Percentiles rank a stretch among this genome's conserved stretches.
phyloP scores from a whole-genome alignment of 2,888 invertebrate genomes.

The Sturmia bella region DNA sequence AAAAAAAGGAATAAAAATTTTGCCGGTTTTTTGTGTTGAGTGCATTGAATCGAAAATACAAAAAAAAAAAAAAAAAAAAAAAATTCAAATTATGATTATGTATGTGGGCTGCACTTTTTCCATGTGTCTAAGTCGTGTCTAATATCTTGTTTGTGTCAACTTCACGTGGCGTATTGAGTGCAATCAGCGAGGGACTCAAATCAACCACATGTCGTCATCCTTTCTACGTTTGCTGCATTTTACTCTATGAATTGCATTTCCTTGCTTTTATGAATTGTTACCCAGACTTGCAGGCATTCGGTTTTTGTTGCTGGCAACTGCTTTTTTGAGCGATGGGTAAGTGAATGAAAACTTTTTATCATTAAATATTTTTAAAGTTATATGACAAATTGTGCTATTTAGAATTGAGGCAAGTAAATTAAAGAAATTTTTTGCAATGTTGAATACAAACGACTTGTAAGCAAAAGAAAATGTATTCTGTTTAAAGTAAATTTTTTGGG shows the following conservation, averaged over 20 bases:
- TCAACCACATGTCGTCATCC: background rate
- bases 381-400: no score
- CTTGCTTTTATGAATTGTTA: constrained; percentile 34
- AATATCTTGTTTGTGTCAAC: constrained; percentile 27
- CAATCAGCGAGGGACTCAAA: constrained; percentile 3
- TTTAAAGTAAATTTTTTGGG: no score
- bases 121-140: constrained; percentile 56
- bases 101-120: constrained; percentile 19
- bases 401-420: no score
- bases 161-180: constrained; percentile 8
- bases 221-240: background rate
- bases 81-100: background rate
- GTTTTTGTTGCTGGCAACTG: background rate
- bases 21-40: background rate
- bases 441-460: no score
- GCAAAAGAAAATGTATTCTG: no score
- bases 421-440: no score
- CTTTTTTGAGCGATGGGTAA: constrained; percentile 38
- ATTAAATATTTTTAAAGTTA: no score
- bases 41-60: background rate
- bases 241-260: constrained; percentile 36
- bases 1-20: background rate
- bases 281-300: background rate
- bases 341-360: background rate
- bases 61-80: background rate